Evolutionary conservation across 2,888 invertebrate species (phyloP).

Genomic region (Antheraea assamensis): DNA sequence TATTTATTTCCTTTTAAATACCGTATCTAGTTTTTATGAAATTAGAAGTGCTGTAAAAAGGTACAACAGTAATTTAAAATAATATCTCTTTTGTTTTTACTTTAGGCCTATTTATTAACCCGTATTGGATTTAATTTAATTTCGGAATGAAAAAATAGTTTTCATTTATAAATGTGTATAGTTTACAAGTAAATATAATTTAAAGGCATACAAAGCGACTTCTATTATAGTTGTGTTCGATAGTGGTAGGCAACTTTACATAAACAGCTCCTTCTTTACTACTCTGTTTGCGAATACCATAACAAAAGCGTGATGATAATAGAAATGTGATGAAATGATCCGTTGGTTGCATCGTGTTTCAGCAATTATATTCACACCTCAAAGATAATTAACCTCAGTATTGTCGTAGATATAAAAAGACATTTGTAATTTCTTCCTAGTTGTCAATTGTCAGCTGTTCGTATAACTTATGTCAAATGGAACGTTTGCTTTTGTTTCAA

Average conservation of each 20-base stretch:
- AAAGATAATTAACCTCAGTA: background rate
- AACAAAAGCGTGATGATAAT: background rate
- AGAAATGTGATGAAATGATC: background rate
- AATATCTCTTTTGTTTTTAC: background rate
- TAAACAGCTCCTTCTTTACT: background rate
- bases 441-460: too few species aligned
- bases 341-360: background rate
- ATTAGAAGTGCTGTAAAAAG: conserved; percentile 18
- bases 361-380: background rate
- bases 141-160: background rate
- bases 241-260: background rate
- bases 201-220: too few species aligned
- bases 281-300: background rate
- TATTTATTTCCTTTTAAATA: background rate
- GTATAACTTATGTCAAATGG: background rate
- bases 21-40: background rate
- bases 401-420: background rate
- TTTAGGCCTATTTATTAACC: background rate
- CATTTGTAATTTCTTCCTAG: too few species aligned
- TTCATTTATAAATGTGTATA: too few species aligned
- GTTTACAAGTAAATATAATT: too few species aligned
- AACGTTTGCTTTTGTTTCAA: background rate
- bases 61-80: background rate
- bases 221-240: too few species aligned
- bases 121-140: background rate